Base-by-base conservation (phyloP, 2,113 vertebrate species). In the Nesoenas mayeri region DNA sequence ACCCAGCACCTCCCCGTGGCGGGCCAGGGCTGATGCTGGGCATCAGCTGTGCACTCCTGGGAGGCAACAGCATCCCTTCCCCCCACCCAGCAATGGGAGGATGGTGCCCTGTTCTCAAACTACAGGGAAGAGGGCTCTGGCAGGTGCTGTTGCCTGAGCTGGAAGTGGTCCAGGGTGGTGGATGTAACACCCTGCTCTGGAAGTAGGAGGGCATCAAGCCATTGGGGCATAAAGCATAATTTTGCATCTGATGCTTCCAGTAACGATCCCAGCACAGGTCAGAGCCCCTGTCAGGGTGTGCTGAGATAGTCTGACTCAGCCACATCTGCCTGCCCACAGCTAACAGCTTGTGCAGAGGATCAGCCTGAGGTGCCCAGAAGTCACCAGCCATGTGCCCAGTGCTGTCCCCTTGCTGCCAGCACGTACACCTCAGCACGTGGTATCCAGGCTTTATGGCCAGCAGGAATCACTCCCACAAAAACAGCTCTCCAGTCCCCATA, bases 381-480 rank as follows among this genome's bases (percentile, higher is more conserved):
- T 38, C 61, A 79, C 48, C 61, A 65, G 4, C 20, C 6, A 0
- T 14, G 16, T 29, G 62, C 34, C 84, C 81, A 66, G 29, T 4
- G 1, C 65, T 62, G 53, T 87, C n/a, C 47, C 56, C 60, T 79
- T 54, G 50, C 24, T 83, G 81, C 53, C 2, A 3, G 32, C 50
- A 56, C 0, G 0, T 51, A 62, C 31, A 57, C n/a, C 50, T 77
- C 6, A 0, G 34, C 50, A 44, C 2, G 1, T 7, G 26, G 6
- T 10, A 34, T 9, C 32, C 32, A 32, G 22, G 24, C 3, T 0
- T 15, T 57, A 51, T 0, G 1, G 22, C 10, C 51, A 32, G 26
- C 54, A 77, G 64, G 32, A 93, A 65, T 67, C 2, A 3, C 17
- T 91, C 32, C 65, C 51, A 42, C 42, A 64, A 89, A 78, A 13